Evolutionary conservation across 2,113 vertebrate species (phyloP).

Genomic region (Orthonyx spaldingii): DNA sequence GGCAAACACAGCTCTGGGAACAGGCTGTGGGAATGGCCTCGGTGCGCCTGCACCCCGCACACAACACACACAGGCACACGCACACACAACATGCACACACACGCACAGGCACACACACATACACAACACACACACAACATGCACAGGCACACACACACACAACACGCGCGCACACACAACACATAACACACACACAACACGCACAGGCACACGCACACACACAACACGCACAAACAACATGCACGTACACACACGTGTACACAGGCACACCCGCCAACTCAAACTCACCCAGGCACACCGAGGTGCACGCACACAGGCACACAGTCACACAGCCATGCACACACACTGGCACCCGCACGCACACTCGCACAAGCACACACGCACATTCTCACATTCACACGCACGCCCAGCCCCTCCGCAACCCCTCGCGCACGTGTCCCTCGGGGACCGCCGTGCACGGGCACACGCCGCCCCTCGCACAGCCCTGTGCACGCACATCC

Average conservation of each 20-base stretch:
- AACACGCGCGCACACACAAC: rapidly evolving
- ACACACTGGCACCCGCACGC: too few species aligned
- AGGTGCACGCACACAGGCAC: background rate
- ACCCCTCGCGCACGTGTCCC: background rate
- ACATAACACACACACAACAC: too few species aligned
- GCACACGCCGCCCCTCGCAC: background rate
- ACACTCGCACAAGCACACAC: too few species aligned
- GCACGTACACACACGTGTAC: background rate
- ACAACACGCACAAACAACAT: background rate
- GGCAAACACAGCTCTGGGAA: background rate
- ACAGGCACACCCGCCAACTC: background rate
- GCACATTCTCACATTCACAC: rapidly evolving
- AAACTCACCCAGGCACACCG: background rate
- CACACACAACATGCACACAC: background rate
- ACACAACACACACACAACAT: background rate
- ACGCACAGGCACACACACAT: background rate
- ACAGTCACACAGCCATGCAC: too few species aligned
- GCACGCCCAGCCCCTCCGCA: background rate
- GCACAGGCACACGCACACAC: background rate
- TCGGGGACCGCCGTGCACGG: background rate
- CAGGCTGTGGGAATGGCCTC: background rate
- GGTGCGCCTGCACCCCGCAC: background rate
- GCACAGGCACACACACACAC: background rate
- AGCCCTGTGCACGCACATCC: background rate
- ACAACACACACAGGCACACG: rapidly evolving